Evolutionary conservation across 2,888 invertebrate species (phyloP), one percentile per base, ranked within the genome.

Genomic region (Leptinotarsa juncta): DNA sequence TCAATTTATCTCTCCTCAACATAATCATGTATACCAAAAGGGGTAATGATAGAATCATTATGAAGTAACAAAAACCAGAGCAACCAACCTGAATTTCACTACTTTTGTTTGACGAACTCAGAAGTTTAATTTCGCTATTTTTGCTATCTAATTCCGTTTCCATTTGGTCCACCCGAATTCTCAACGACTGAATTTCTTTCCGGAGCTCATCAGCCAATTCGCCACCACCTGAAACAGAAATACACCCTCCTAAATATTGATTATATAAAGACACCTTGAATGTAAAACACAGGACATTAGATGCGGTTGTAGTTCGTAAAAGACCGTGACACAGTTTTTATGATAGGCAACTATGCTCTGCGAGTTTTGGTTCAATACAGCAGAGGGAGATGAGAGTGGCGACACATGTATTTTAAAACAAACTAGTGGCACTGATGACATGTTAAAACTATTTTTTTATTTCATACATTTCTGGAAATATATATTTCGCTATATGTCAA

Each of bases 61-160:
- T 10, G 42, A 42, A 10, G 42, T 42, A 10, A 42, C 42, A 42
- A 10, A 42, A 10, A 42, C 0, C n/a, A 51, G 15, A 5, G 3
- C n/a, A 18, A 18, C 70, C 73, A 51, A 76, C 76, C 80, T 84
- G 84, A 26, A 84, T 77, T 75, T 87, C 87, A 4, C 84, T 80
- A 32, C 83, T 77, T 81, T 85, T 86, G 50, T 85, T 84, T 48
- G 83, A 80, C n/a, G 89, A 85, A 87, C 90, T 81, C 84, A 92
- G 81, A 80, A 91, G 89, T 86, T 93, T 93, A 72, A 96, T 89
- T 88, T 97, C 97, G 77, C 95, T 93, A 85, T 95, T 96, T 89
- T 96, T 95, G 85, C 92, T 92, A 84, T 94, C 93, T 70, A 96
- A 86, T 85, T 97, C 96, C 18, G 92, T 91, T 86, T 96, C 96